Conservation (phyloP, 1,140 invertebrate species). For the Mylabris phalerata region DNA sequence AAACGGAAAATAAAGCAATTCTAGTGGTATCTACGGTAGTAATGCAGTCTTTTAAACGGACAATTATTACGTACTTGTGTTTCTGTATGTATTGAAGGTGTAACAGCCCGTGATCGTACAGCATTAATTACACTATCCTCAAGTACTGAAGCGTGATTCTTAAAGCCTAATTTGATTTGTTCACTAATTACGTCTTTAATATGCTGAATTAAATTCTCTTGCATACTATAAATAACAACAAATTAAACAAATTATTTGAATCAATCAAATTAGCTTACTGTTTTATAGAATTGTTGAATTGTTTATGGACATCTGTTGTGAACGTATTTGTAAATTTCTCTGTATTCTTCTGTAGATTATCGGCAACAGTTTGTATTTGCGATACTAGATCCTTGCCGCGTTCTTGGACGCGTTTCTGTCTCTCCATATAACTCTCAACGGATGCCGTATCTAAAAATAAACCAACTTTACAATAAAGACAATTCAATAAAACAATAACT, state of each 20-base stretch:
- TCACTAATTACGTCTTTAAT: conserved; percentile 45
- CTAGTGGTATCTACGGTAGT: too few species aligned
- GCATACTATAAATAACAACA: conserved; percentile 33
- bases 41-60: background rate
- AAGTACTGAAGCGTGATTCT: conserved; percentile 51
- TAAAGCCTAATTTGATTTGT: conserved; percentile 52
- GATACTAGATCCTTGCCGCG: conserved; percentile 38
- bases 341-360: conserved; percentile 34
- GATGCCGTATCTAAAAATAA: conserved; percentile 37
- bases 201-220: conserved; percentile 35
- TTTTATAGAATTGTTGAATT: conserved; percentile 33
- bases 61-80: conserved; percentile 44
- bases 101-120: conserved; percentile 61
- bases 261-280: conserved; percentile 27
- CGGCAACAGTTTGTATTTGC: conserved; percentile 39
- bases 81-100: conserved; percentile 55
- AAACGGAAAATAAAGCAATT: too few species aligned
- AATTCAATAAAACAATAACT: conserved; percentile 39
- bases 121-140: conserved; percentile 51
- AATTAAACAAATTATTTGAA: conserved; percentile 5
- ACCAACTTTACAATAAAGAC: conserved; percentile 7
- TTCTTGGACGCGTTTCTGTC: conserved; percentile 37
- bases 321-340: conserved; percentile 34
- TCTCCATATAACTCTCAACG: conserved; percentile 39
- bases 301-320: conserved; percentile 35